These are phyloP conservation scores for Trichoplusia ni DNA, from an alignment of 1,140 invertebrate genomes.

Conservation along the genomic window DNA sequence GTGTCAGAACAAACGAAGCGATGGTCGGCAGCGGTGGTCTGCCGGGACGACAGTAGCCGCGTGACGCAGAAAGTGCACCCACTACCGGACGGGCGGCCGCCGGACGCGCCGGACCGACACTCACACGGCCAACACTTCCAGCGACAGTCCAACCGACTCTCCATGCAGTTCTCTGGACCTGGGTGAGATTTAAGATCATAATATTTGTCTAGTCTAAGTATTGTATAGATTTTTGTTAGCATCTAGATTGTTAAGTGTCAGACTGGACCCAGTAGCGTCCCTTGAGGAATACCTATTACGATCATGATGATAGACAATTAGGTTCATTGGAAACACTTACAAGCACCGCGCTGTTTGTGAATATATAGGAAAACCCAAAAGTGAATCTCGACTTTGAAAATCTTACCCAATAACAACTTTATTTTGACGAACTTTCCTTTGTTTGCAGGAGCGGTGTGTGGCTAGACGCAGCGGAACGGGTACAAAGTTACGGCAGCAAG, in stretches of 20 bases:
- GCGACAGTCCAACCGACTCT: conserved; percentile 89
- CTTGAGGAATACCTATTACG: too few species aligned
- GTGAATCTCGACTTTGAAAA: too few species aligned
- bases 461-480: conserved; percentile 91
- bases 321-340: too few species aligned
- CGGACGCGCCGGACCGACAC: conserved; percentile 58
- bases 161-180: conserved; percentile 91
- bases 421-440: too few species aligned
- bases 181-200: too few species aligned
- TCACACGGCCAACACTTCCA: conserved; percentile 72
- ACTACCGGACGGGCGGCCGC: conserved; percentile 52
- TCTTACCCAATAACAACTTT: not conserved
- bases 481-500: conserved; percentile 83
- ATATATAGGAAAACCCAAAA: too few species aligned
- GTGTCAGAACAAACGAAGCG: conserved; percentile 85
- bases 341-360: too few species aligned
- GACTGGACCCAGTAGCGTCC: too few species aligned
- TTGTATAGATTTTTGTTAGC: too few species aligned
- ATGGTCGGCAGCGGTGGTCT: conserved; percentile 87
- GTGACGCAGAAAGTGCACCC: conserved; percentile 59
- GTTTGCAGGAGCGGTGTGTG: conserved; percentile 82
- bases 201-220: too few species aligned
- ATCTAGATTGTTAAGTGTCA: too few species aligned
- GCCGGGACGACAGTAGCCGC: conserved; percentile 75
- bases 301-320: too few species aligned